Percentiles rank a stretch among this genome's conserved stretches.
Conservation (phyloP, 2,113 vertebrate species). For the Dromaius novaehollandiae region DNA sequence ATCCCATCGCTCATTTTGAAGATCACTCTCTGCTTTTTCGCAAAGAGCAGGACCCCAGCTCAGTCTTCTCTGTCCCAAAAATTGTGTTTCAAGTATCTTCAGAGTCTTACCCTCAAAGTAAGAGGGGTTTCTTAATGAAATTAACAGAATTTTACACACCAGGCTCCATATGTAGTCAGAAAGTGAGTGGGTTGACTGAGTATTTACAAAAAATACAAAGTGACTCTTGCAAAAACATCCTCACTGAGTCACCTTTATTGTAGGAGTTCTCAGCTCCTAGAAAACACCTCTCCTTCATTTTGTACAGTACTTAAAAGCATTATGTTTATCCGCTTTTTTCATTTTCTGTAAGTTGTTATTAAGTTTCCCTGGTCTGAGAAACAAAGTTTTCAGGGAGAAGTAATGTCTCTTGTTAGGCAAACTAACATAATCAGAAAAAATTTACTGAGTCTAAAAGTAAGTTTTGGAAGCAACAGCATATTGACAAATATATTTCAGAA, state of each 20-base stretch:
- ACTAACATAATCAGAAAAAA: background rate
- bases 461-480: background rate
- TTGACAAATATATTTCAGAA: background rate
- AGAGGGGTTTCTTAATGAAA: background rate
- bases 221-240: background rate
- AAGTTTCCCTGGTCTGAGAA: background rate
- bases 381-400: background rate
- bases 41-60: background rate
- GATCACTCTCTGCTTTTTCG: background rate
- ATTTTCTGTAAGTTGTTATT: background rate
- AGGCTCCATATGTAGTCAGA: background rate
- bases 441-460: background rate
- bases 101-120: background rate
- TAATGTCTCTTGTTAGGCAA: background rate
- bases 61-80: background rate
- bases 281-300: background rate
- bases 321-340: background rate
- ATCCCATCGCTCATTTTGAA: background rate
- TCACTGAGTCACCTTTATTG: background rate
- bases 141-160: background rate
- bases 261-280: background rate
- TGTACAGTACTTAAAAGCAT: background rate
- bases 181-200: background rate
- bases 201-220: background rate
- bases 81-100: background rate